phyloP scores from a whole-genome alignment of 2,797 vertebrate genomes.

The Chaenodraco wilsoni region DNA sequence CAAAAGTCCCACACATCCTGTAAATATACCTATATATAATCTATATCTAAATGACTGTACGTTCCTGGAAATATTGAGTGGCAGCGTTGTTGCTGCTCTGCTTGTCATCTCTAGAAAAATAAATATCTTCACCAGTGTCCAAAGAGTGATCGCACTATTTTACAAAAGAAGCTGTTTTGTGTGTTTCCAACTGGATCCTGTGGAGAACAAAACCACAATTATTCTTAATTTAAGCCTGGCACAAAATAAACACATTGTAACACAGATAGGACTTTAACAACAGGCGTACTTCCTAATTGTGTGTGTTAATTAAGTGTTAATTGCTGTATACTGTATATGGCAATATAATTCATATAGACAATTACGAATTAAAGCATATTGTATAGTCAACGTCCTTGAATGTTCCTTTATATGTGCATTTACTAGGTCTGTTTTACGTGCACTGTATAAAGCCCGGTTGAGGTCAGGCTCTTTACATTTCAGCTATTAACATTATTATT shows the following conservation, averaged over 20 bases:
- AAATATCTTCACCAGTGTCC: slow-evolving; percentile 94
- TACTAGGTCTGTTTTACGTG: too few species aligned
- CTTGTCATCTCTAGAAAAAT: slow-evolving; percentile 95
- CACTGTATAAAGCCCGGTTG: too few species aligned
- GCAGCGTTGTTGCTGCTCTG: slow-evolving; percentile 82
- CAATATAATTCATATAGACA: too few species aligned
- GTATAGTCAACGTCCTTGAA: too few species aligned
- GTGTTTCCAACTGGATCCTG: slow-evolving; percentile 92
- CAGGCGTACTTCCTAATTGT: slow-evolving; percentile 12
- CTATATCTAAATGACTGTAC: slow-evolving; percentile 79
- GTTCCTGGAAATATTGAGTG: slow-evolving; percentile 82
- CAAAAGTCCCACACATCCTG: slow-evolving; percentile 73
- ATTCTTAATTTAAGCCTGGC: slow-evolving; percentile 33
- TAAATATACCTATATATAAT: slow-evolving; percentile 79
- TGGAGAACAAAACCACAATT: slow-evolving; percentile 71
- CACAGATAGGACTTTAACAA: slow-evolving; percentile 12
- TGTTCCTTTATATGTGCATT: too few species aligned
- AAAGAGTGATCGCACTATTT: slow-evolving; percentile 87
- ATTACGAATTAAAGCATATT: too few species aligned
- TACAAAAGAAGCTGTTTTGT: slow-evolving; percentile 85
- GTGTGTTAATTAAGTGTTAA: too few species aligned
- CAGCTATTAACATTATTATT: too few species aligned
- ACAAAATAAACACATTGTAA: slow-evolving; percentile 6
- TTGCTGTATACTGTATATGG: too few species aligned
- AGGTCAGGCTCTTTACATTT: too few species aligned